Conservation (phyloP, 2,888 invertebrate genomes). For the Oscheius sp. region DNA sequence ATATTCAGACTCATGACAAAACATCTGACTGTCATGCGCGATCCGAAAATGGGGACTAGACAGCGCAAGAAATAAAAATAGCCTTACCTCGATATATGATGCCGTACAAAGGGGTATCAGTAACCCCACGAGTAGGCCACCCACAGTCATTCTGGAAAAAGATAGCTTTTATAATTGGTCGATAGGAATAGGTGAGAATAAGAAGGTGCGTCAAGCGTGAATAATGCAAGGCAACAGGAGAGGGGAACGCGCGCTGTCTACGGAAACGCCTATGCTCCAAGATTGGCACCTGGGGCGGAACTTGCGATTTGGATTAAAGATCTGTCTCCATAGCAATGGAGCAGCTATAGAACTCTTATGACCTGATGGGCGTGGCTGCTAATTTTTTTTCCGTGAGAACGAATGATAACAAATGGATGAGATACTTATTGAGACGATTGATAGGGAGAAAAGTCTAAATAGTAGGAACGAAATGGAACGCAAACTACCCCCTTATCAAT, state of each 20-base stretch:
- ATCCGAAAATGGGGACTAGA: not conserved
- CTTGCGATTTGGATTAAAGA: slow-evolving; percentile 25
- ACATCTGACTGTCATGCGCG: not conserved
- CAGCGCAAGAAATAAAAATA: not conserved
- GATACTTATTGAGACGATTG: too few species aligned
- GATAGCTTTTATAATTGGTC: not conserved
- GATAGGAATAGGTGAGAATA: not conserved
- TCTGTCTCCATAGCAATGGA: slow-evolving; percentile 13
- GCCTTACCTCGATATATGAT: slow-evolving; percentile 32
- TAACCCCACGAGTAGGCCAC: slow-evolving; percentile 29
- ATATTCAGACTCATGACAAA: not conserved
- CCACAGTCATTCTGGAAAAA: slow-evolving; percentile 29
- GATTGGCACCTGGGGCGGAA: slow-evolving; percentile 36
- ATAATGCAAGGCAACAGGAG: not conserved
- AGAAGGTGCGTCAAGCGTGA: not conserved
- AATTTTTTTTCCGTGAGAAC: too few species aligned
- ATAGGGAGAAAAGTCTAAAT: too few species aligned
- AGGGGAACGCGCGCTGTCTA: slow-evolving; percentile 8
- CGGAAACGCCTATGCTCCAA: slow-evolving; percentile 24
- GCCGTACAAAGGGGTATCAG: slow-evolving; percentile 25
- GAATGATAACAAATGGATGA: too few species aligned
- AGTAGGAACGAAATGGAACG: too few species aligned
- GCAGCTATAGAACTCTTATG: too few species aligned
- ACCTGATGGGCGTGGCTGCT: too few species aligned
- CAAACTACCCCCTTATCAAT: too few species aligned